Evolutionary conservation across 2,888 invertebrate genomes (phyloP).

Genomic region (Apamea sordens): DNA sequence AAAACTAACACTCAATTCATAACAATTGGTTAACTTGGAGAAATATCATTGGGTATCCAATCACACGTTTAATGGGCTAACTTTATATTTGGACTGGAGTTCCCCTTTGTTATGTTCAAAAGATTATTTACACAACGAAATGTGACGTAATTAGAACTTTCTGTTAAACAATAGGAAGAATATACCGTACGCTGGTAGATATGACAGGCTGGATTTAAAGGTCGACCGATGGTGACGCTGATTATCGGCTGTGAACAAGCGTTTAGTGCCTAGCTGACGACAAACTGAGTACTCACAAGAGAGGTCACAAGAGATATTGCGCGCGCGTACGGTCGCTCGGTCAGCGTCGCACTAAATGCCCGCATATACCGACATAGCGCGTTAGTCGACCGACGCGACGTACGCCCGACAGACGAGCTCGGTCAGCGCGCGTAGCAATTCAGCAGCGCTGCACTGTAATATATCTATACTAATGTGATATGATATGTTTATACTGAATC

Average conservation of each 20-base stretch:
- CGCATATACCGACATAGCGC: too few species aligned
- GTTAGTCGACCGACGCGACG: too few species aligned
- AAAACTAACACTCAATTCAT: conserved; percentile 66
- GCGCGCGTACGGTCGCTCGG: too few species aligned
- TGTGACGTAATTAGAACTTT: conserved; percentile 62
- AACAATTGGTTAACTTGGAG: conserved; percentile 68
- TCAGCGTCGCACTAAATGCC: too few species aligned
- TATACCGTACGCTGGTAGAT: conserved; percentile 31
- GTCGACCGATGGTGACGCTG: neutral
- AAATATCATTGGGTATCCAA: conserved; percentile 68
- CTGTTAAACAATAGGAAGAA: conserved; percentile 59
- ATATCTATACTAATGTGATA: too few species aligned
- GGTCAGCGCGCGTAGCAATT: too few species aligned
- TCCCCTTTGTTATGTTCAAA: conserved; percentile 64
- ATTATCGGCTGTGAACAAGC: neutral
- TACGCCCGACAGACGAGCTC: too few species aligned
- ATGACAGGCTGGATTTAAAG: conserved; percentile 10
- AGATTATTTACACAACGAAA: conserved; percentile 64
- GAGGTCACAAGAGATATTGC: too few species aligned
- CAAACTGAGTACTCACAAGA: neutral
- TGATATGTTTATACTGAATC: too few species aligned
- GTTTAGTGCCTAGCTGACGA: neutral
- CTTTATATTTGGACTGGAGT: conserved; percentile 64
- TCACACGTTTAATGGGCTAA: conserved; percentile 66
- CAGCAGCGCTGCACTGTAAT: too few species aligned